phyloP scores from a whole-genome alignment of 1,140 invertebrate genomes.

The Bombus breviceps region DNA sequence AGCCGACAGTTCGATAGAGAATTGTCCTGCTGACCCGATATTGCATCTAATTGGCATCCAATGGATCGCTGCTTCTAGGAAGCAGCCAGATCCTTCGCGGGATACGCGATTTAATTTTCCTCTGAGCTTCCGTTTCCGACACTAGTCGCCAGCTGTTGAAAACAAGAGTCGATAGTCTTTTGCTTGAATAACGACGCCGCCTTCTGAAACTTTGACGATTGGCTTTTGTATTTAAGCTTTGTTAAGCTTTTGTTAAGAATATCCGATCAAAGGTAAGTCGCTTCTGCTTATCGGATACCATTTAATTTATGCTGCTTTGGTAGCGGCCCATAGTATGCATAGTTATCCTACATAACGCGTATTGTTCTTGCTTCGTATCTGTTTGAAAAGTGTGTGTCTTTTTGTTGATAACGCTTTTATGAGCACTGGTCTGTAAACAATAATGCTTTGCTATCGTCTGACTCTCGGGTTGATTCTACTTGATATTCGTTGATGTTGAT shows the following conservation, averaged over 20 bases:
- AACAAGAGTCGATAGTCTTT: conserved; percentile 14
- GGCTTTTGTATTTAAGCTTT: neutral
- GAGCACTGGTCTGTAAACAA: too few relatives aligned
- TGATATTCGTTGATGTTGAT: too few relatives aligned
- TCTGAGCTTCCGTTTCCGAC: neutral
- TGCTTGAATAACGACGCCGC: too few relatives aligned
- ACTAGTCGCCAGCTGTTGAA: neutral
- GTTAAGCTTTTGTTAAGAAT: neutral
- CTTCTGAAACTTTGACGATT: neutral
- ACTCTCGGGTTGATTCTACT: neutral
- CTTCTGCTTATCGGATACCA: neutral
- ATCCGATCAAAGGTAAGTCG: neutral
- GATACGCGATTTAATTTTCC: conserved; percentile 48
- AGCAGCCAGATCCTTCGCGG: conserved; percentile 22
- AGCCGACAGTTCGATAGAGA: conserved; percentile 46
- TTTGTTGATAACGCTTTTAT: too few relatives aligned
- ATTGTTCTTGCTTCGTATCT: neutral
- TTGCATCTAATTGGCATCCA: conserved; percentile 63
- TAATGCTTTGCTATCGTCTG: neutral
- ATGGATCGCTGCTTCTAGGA: conserved; percentile 44
- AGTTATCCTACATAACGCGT: neutral
- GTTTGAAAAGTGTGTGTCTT: too few relatives aligned
- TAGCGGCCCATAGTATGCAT: neutral
- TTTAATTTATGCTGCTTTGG: neutral
- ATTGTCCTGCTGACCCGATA: conserved; percentile 50